Conservation (phyloP, 2,797 vertebrate genomes). For the Lutjanus argentimaculatus region DNA sequence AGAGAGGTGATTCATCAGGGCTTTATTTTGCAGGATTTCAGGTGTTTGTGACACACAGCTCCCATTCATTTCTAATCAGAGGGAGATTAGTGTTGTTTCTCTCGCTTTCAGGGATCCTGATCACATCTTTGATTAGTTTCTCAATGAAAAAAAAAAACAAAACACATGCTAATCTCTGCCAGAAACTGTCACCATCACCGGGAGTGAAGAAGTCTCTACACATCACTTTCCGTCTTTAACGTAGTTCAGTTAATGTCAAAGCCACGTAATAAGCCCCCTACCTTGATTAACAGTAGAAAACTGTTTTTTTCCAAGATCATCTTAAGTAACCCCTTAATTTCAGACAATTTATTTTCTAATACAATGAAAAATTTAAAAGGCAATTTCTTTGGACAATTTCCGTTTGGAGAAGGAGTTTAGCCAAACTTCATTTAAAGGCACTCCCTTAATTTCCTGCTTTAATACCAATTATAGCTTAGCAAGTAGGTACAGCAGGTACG, state of each 20-base stretch:
- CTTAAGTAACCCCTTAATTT: too few species aligned
- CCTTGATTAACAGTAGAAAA: too few species aligned
- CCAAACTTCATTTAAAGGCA: too few species aligned
- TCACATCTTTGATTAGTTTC: slow-evolving; percentile 56
- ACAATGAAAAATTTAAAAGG: too few species aligned
- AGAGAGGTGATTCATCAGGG: slow-evolving; percentile 68
- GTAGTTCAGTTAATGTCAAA: not conserved
- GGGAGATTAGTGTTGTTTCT: slow-evolving; percentile 43
- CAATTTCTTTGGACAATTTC: too few species aligned
- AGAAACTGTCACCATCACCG: not conserved
- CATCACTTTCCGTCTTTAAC: not conserved
- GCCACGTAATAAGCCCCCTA: too few species aligned
- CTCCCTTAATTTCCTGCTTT: too few species aligned
- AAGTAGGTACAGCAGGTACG: too few species aligned
- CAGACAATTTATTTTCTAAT: too few species aligned
- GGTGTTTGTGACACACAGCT: slow-evolving; percentile 60
- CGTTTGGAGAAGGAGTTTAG: too few species aligned
- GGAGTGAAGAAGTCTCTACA: not conserved
- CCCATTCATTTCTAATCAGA: slow-evolving; percentile 58
- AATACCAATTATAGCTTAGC: too few species aligned
- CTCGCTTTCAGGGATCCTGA: slow-evolving; percentile 15
- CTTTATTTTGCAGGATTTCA: slow-evolving; percentile 44
- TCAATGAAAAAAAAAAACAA: not conserved
- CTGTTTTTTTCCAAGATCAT: too few species aligned
- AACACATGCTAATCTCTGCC: slow-evolving; percentile 20